These are phyloP conservation scores for Pseudopleuronectes americanus DNA, from an alignment of 2,797 vertebrate genomes.

Conservation along the genomic window DNA sequence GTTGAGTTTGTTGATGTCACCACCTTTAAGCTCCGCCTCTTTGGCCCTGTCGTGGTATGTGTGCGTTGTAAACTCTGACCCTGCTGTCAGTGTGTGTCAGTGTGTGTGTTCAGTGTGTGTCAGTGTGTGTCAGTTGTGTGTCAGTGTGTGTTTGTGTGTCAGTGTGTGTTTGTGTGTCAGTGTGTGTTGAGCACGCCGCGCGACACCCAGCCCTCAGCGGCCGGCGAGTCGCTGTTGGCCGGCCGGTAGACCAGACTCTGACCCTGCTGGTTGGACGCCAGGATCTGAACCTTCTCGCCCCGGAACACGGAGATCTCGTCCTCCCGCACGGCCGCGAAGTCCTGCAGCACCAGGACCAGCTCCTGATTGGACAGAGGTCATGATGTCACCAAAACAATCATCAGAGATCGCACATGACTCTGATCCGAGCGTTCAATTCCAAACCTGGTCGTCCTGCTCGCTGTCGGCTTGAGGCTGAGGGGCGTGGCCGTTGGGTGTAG, in stretches of 20 bases:
- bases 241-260: constrained; percentile 97
- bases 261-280: constrained; percentile 97
- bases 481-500: constrained; percentile 92
- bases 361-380: constrained; percentile 67
- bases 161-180: constrained; percentile 49
- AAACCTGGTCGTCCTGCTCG: constrained; percentile 89
- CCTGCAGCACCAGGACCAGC: constrained; percentile 91
- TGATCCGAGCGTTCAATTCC: background rate
- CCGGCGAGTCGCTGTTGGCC: constrained; percentile 92
- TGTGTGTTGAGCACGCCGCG: constrained; percentile 87
- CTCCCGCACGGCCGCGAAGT: constrained; percentile 96
- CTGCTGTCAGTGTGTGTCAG: constrained; percentile 45
- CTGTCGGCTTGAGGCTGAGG: constrained; percentile 81
- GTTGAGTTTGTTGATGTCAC: no score
- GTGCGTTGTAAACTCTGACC: background rate
- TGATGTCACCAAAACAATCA: background rate
- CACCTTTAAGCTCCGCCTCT: constrained; percentile 5
- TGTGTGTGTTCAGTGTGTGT: constrained; percentile 48
- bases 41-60: constrained; percentile 16
- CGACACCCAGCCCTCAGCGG: constrained; percentile 97
- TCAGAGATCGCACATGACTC: background rate
- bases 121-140: constrained; percentile 17
- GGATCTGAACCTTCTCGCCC: constrained; percentile 96
- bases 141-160: background rate
- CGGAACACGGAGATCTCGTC: constrained; percentile 96